Evolutionary conservation across 2,113 vertebrate genomes (phyloP).

Genomic region (Hippocampus mohnikei): DNA sequence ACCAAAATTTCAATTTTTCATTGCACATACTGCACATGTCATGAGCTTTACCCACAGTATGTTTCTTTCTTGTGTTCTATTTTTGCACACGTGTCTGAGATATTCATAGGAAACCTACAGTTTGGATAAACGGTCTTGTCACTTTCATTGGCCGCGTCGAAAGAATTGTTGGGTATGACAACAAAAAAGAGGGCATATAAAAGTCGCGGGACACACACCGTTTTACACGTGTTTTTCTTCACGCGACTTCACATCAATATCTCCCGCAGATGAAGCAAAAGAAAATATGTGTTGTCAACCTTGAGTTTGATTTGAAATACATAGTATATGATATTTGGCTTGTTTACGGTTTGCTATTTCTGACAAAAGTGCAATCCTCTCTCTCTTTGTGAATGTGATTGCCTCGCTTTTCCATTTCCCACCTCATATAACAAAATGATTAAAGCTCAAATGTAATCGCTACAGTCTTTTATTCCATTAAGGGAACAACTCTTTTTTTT

Average conservation of each 20-base stretch:
- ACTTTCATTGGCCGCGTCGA: conserved; percentile 5
- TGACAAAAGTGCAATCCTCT: background rate
- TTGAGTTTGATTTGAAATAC: background rate
- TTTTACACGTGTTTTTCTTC: conserved; percentile 4
- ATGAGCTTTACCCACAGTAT: background rate
- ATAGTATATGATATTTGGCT: background rate
- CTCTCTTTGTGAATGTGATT: background rate
- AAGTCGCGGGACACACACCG: background rate
- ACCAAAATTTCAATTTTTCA: no score
- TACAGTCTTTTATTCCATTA: conserved; percentile 13
- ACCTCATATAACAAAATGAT: conserved; percentile 15
- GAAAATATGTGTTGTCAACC: background rate
- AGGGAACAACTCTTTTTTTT: background rate
- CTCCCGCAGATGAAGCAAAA: background rate
- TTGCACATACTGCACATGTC: background rate
- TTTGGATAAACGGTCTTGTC: conserved; percentile 1
- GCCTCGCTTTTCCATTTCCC: conserved; percentile 9
- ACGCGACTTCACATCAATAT: background rate
- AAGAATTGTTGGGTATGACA: background rate
- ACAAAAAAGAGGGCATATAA: background rate
- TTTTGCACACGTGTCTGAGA: conserved; percentile 2
- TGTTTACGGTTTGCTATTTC: background rate
- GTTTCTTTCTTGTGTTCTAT: background rate
- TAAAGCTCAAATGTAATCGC: conserved; percentile 15
- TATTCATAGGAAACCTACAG: background rate